Conservation (phyloP, 2,113 vertebrate genomes). For the Muntiacus reevesi region DNA sequence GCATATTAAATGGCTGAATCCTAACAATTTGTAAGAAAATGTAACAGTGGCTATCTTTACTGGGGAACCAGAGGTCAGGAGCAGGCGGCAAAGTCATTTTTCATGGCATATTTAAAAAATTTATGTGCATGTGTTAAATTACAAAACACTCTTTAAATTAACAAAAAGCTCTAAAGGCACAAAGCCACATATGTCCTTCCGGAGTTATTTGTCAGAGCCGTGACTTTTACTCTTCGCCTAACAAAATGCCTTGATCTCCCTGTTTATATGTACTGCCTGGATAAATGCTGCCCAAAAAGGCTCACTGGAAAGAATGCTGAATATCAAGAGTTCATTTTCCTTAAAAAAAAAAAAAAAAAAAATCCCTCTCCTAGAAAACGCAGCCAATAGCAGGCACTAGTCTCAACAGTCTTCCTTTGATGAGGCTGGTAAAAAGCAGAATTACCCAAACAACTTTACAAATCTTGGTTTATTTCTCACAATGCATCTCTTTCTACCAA, state of each 20-base stretch:
- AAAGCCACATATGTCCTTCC: not conserved
- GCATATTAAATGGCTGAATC: not conserved
- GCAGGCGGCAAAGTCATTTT: not conserved
- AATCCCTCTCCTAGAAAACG: not conserved
- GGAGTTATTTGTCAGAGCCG: not conserved
- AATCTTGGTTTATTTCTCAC: constrained; percentile 15
- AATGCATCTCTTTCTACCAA: not conserved
- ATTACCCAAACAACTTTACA: not conserved
- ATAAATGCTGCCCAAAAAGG: not conserved
- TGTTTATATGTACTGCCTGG: not conserved
- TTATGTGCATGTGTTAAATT: not conserved
- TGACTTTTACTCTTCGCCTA: not conserved
- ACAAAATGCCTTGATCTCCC: not conserved
- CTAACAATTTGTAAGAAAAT: not conserved
- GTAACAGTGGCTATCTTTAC: not conserved
- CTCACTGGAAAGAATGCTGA: not conserved
- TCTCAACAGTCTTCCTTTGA: not conserved
- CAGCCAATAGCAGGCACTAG: not conserved
- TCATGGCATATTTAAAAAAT: not conserved
- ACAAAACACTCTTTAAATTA: not conserved
- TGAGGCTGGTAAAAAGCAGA: not conserved
- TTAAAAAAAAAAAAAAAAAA: not conserved
- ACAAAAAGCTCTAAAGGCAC: not conserved
- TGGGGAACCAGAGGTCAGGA: not conserved
- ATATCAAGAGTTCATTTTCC: constrained; percentile 16